A percentile compares a stretch with the other conserved stretches of the same genome.
These are phyloP conservation scores for Melanerpes aurifrons DNA, from an alignment of 2,113 vertebrate species.

Conservation along the genomic window DNA sequence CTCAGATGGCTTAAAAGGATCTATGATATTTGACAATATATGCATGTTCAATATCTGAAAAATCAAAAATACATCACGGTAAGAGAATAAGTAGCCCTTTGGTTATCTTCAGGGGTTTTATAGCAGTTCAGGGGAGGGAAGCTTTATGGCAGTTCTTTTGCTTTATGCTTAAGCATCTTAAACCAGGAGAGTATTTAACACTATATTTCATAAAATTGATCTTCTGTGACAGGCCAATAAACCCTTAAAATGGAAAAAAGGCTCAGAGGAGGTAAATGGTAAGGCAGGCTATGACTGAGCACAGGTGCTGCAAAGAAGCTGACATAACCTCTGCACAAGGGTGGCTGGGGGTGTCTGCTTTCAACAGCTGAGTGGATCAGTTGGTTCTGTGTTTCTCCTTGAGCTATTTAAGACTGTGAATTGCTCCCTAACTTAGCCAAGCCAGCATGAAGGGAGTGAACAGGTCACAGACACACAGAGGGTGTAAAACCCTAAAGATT, in stretches of 20 bases:
- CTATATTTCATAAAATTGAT: not conserved
- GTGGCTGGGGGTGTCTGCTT: rapidly evolving
- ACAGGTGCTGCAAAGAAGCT: not conserved
- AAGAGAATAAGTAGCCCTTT: not conserved
- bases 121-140: not conserved
- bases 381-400: not conserved
- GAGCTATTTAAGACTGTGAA: not conserved
- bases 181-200: not conserved
- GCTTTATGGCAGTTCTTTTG: not conserved
- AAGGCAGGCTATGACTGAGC: not conserved
- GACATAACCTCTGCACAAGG: not conserved
- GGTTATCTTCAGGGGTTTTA: not conserved
- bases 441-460: not conserved
- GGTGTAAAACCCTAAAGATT: not conserved
- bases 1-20: not conserved
- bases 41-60: not conserved
- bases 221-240: not conserved
- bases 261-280: not conserved
- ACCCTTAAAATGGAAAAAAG: not conserved
- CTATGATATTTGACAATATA: not conserved
- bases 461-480: not conserved
- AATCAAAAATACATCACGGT: not conserved
- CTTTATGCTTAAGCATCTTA: not conserved
- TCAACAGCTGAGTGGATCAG: not conserved
- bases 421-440: not conserved